phyloP scores from a whole-genome alignment of 1,140 invertebrate genomes.

The Ceratina japonica region DNA sequence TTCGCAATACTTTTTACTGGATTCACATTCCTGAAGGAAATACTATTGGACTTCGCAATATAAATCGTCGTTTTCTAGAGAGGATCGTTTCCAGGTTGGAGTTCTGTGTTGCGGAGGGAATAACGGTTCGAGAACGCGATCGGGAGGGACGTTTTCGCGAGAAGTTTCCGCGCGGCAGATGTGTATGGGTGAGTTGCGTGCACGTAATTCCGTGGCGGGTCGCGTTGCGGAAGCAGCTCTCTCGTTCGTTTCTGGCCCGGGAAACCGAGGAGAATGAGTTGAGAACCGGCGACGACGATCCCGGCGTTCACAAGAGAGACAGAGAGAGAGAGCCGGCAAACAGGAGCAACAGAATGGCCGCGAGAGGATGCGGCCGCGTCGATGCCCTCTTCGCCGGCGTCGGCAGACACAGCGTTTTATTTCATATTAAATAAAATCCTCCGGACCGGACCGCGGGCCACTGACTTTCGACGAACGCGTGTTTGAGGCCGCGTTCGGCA shows the following conservation, averaged over 20 bases:
- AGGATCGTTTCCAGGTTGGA: background rate
- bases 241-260: constrained; percentile 20
- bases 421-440: constrained; percentile 79
- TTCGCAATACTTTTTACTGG: too few species aligned
- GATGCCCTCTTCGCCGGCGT: constrained; percentile 58
- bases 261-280: constrained; percentile 43
- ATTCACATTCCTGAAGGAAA: too few species aligned
- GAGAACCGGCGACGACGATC: constrained; percentile 70
- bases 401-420: constrained; percentile 74
- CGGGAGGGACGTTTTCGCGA: background rate
- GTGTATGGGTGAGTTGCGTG: constrained; percentile 45
- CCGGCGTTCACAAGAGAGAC: constrained; percentile 60
- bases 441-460: constrained; percentile 50
- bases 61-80: too few species aligned
- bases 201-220: constrained; percentile 51
- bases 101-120: background rate
- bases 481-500: background rate
- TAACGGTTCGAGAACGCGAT: constrained; percentile 32
- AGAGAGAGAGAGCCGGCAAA: constrained; percentile 65
- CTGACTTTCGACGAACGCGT: constrained; percentile 58
- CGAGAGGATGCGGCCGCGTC: constrained; percentile 63
- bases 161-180: constrained; percentile 51
- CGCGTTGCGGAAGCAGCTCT: constrained; percentile 25
- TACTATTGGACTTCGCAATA: too few species aligned
- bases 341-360: constrained; percentile 65